Percentiles rank a stretch among this genome's conserved stretches.
phyloP scores from a whole-genome alignment of 2,797 vertebrate species.

The Lithobates pipiens region DNA sequence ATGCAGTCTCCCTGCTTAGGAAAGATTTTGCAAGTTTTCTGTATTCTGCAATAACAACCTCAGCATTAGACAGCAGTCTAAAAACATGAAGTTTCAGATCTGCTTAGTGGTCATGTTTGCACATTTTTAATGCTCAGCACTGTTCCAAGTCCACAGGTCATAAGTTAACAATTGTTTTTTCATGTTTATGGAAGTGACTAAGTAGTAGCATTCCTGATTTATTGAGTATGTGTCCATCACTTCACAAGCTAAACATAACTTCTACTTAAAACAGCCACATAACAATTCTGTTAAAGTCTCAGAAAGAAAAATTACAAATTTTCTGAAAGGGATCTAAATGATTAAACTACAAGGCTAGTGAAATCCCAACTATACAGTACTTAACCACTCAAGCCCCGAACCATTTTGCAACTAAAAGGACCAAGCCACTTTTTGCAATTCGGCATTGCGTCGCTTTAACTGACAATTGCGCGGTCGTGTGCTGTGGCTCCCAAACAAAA shows the following conservation, averaged over 20 bases:
- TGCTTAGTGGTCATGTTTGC: not conserved
- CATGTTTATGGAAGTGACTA: not conserved
- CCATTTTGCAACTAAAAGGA: too few relatives aligned
- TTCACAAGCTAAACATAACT: not conserved
- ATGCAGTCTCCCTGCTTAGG: too few relatives aligned
- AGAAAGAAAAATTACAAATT: too few relatives aligned
- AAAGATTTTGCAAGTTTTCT: not conserved
- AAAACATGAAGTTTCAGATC: not conserved
- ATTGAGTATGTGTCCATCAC: not conserved
- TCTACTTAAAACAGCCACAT: not conserved
- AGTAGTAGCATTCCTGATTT: not conserved
- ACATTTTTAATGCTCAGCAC: not conserved
- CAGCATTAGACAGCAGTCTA: not conserved
- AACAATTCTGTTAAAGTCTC: too few relatives aligned
- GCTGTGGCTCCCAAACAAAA: too few relatives aligned
- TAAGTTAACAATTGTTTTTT: not conserved
- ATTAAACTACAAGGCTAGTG: too few relatives aligned
- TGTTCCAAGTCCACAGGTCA: conserved; percentile 9
- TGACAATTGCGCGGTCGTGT: too few relatives aligned
- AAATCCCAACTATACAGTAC: too few relatives aligned
- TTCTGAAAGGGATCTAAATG: too few relatives aligned
- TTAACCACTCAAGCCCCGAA: too few relatives aligned
- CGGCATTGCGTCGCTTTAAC: too few relatives aligned
- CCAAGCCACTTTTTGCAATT: too few relatives aligned
- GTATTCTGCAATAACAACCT: not conserved